Evolutionary conservation across 2,113 vertebrate species (phyloP).

Genomic region (Noturus placidus): DNA sequence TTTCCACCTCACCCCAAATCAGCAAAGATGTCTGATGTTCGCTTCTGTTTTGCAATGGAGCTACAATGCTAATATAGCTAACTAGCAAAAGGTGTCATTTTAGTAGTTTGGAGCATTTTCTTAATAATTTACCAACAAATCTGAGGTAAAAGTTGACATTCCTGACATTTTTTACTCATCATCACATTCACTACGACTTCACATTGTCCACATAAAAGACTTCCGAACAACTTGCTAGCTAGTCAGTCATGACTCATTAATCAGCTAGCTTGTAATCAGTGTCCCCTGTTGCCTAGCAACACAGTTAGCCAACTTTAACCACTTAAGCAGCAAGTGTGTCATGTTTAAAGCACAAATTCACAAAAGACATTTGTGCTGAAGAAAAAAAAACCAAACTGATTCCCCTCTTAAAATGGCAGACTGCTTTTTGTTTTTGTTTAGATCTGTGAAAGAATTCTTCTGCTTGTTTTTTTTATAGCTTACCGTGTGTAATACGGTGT

Average conservation of each 20-base stretch:
- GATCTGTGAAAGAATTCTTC: not conserved
- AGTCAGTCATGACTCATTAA: not conserved
- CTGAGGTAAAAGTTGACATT: slow-evolving; percentile 10
- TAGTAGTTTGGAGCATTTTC: not conserved
- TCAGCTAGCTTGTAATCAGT: not conserved
- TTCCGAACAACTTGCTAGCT: not conserved
- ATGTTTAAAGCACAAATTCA: not conserved
- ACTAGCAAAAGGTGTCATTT: not conserved
- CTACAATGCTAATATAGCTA: not conserved
- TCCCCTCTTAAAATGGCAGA: not conserved
- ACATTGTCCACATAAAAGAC: not conserved
- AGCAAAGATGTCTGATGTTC: not conserved
- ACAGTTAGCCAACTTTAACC: not conserved
- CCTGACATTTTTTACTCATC: not conserved
- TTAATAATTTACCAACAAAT: not conserved
- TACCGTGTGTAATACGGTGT: not conserved
- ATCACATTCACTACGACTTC: not conserved
- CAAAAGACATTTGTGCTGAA: no score
- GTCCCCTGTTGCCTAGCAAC: not conserved
- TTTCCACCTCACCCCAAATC: not conserved
- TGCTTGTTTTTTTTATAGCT: not conserved
- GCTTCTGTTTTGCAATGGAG: not conserved
- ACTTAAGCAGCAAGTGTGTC: not conserved
- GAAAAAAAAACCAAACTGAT: no score
- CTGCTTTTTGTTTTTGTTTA: not conserved